A percentile compares a stretch with the other conserved stretches of the same genome.
Evolutionary conservation across 2,797 vertebrate genomes (phyloP).

Genomic region (Jordanella pulchra): DNA sequence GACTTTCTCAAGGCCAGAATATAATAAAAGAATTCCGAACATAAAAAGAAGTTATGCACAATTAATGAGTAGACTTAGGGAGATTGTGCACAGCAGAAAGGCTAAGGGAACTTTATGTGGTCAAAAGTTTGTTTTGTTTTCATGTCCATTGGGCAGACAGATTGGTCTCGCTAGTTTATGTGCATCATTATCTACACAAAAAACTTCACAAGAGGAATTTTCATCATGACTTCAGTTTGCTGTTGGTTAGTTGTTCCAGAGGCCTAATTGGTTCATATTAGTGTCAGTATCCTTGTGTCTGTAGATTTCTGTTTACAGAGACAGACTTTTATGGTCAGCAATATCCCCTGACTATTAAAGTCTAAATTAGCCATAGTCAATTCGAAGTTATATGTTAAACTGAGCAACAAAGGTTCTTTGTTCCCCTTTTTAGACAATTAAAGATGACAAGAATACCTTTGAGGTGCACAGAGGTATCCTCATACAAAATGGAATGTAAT

Average conservation of each 20-base stretch:
- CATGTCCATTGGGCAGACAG: slow-evolving; percentile 17
- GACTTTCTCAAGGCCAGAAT: slow-evolving; percentile 8
- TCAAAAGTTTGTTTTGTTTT: slow-evolving; percentile 21
- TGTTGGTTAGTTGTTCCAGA: slow-evolving; percentile 53
- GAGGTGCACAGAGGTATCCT: slow-evolving; percentile 27
- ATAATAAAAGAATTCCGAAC: slow-evolving; percentile 3
- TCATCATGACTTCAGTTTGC: slow-evolving; percentile 50
- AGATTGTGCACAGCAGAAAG: neutral
- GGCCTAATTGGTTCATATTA: slow-evolving; percentile 68
- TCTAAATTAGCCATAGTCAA: slow-evolving; percentile 42
- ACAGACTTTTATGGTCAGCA: neutral
- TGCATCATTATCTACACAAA: slow-evolving; percentile 7
- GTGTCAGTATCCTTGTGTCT: slow-evolving; percentile 42
- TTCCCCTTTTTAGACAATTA: slow-evolving; percentile 55
- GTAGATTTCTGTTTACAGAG: neutral
- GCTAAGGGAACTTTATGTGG: slow-evolving; percentile 11
- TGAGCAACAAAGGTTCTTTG: slow-evolving; percentile 45
- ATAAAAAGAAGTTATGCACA: neutral
- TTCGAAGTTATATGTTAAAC: slow-evolving; percentile 50
- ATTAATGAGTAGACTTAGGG: neutral
- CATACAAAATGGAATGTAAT: slow-evolving; percentile 33
- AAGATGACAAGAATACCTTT: slow-evolving; percentile 43
- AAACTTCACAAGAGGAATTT: slow-evolving; percentile 20
- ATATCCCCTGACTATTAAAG: slow-evolving; percentile 27
- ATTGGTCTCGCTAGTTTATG: slow-evolving; percentile 23